Base-by-base conservation (phyloP, 2,888 invertebrate genomes). In the Megalurothrips usitatus region DNA sequence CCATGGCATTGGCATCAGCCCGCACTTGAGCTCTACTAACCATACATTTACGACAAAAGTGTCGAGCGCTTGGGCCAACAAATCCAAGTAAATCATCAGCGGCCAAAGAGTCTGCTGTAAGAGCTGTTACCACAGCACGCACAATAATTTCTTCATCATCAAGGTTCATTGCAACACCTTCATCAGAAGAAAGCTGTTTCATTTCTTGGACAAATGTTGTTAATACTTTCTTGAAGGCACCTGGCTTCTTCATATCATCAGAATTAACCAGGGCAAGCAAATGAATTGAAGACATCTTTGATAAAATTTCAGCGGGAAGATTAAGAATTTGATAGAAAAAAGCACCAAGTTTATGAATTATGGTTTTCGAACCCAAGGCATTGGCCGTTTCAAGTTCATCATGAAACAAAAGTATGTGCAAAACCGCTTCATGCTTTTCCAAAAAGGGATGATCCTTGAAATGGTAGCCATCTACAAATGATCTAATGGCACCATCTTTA, bases 351-450 rank as follows among this genome's bases (percentile, higher is more conserved):
- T 4, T 10, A 19, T 63, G 63, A 17, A 63, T 63, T 11, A 63
- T 63, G 19, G 63, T 63, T 63, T 63, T 63, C 6, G 63, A 63
- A 10, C 83, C 83, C 11, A 83, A 19, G 26, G 83, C 81, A 80
- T 84, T 83, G 2, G 81, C 81, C 47, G 82, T 83, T 81, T 84
- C 83, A 19, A 83, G 48, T 52, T 83, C 83, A 80, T 83, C 83
- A 79, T 83, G 83, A 80, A 83, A 84, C 11, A 83, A 58, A 81
- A 83, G 82, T 0, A 83, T 49, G 34, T 82, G 79, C 0, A 84
- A 19, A 8, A 82, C 83, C 11, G 6, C 6, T 19, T 63, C 19
- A 19, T 63, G 63, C 19, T 19, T 63, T 19, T 63, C 14, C 11
- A 63, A 17, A 63, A 17, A 63, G 6, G 11, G 14, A 63, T 14